Evolutionary conservation across 2,797 vertebrate species (phyloP).

Genomic region (Danio tinwini): DNA sequence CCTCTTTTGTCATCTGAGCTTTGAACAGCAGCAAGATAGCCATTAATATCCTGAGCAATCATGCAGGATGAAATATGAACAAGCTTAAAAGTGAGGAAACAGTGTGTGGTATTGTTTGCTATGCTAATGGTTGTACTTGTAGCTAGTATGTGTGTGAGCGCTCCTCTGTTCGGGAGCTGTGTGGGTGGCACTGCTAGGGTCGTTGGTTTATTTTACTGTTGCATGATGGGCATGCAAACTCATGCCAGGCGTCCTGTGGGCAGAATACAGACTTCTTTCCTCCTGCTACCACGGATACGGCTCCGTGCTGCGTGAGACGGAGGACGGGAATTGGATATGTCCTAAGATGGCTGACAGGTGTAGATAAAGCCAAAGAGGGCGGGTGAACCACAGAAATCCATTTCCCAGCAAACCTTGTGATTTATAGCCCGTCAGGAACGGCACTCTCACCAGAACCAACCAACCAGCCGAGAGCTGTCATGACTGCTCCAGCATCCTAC

Average conservation of each 20-base stretch:
- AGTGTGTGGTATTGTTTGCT: slow-evolving; percentile 51
- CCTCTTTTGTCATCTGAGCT: slow-evolving; percentile 52
- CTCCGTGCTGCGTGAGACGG: slow-evolving; percentile 13
- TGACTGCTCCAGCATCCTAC: slow-evolving; percentile 31
- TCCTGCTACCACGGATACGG: slow-evolving; percentile 3
- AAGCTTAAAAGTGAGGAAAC: slow-evolving; percentile 48
- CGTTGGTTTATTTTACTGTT: slow-evolving; percentile 39
- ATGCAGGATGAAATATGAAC: slow-evolving; percentile 57
- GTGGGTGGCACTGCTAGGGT: slow-evolving; percentile 47
- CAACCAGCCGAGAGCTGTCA: slow-evolving; percentile 31
- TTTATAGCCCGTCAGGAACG: slow-evolving; percentile 56
- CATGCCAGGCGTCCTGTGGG: slow-evolving; percentile 24
- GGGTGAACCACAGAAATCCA: slow-evolving; percentile 50
- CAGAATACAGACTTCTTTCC: slow-evolving; percentile 7
- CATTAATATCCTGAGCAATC: slow-evolving; percentile 61
- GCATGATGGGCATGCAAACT: slow-evolving; percentile 34
- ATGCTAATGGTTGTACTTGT: slow-evolving; percentile 38
- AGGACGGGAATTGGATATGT: slow-evolving; percentile 50
- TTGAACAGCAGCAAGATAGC: slow-evolving; percentile 46
- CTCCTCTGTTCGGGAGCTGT: slow-evolving; percentile 18
- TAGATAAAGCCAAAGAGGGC: slow-evolving; percentile 52
- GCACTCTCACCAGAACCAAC: not conserved
- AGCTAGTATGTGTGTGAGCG: slow-evolving; percentile 6
- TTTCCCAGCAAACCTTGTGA: slow-evolving; percentile 55
- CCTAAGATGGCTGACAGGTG: slow-evolving; percentile 62